Percentiles rank a stretch among this genome's conserved stretches.
Conservation (phyloP, 2,797 vertebrate species). For the Lophius americanus region DNA sequence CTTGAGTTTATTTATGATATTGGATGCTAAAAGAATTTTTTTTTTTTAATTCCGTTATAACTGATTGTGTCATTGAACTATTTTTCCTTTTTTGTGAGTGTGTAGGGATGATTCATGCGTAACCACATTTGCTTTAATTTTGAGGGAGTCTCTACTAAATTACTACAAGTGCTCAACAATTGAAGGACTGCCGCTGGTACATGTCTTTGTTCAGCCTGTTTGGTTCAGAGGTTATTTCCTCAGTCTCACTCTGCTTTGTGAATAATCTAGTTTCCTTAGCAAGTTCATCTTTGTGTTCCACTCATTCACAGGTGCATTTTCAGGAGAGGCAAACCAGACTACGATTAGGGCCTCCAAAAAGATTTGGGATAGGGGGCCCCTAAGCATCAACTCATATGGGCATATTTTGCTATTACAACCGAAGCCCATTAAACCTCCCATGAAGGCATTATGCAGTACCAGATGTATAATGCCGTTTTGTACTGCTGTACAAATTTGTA, state of each 20-base stretch:
- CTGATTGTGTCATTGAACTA: slow-evolving; percentile 17
- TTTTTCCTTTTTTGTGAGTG: slow-evolving; percentile 22
- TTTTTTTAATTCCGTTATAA: neutral
- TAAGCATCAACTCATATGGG: too few species aligned
- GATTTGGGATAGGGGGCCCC: too few species aligned
- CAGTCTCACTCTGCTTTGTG: slow-evolving; percentile 61
- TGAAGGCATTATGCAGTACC: too few species aligned
- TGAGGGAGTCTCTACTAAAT: slow-evolving; percentile 29
- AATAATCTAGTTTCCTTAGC: too few species aligned
- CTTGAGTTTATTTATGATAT: neutral
- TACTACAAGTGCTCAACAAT: slow-evolving; percentile 47
- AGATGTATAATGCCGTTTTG: too few species aligned
- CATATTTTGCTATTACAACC: too few species aligned
- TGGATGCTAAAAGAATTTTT: neutral
- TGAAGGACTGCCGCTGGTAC: slow-evolving; percentile 51
- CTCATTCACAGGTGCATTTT: slow-evolving; percentile 4
- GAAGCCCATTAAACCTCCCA: too few species aligned
- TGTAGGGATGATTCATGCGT: slow-evolving; percentile 42
- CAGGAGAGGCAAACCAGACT: neutral
- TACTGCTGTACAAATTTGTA: too few species aligned
- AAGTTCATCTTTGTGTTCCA: slow-evolving; percentile 56
- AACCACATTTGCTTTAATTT: slow-evolving; percentile 60
- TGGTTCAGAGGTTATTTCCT: slow-evolving; percentile 66
- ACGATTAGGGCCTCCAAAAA: too few species aligned
- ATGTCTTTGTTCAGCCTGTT: slow-evolving; percentile 62